These are phyloP conservation scores for Cyphomyrus plagiostoma DNA, from an alignment of 2,113 vertebrate species.

Conservation along the genomic window DNA sequence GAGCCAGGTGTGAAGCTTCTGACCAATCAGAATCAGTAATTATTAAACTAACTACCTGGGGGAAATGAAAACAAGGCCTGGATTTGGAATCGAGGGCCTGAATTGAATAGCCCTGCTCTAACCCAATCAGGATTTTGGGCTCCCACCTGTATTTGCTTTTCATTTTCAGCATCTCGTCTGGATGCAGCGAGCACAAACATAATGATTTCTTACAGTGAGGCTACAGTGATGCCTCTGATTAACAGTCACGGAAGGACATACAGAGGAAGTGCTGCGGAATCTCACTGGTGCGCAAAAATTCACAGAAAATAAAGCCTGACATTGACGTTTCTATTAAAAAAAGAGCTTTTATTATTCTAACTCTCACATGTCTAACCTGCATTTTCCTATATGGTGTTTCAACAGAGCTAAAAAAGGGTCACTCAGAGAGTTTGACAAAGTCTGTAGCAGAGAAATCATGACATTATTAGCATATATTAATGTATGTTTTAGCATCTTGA, in stretches of 20 bases:
- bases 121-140: slow-evolving; percentile 44
- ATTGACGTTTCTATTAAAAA: neutral
- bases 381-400: neutral
- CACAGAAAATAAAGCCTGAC: neutral
- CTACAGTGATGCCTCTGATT: neutral
- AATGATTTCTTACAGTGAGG: neutral
- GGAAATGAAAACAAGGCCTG: too few relatives aligned
- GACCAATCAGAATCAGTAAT: too few relatives aligned
- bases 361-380: neutral
- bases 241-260: neutral
- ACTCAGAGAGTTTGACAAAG: neutral
- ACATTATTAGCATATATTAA: neutral
- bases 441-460: neutral
- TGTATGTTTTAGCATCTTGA: neutral
- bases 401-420: neutral
- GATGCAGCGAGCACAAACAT: neutral
- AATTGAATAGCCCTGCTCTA: too few relatives aligned
- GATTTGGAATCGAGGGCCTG: too few relatives aligned
- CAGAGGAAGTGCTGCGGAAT: neutral
- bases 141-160: slow-evolving; percentile 21
- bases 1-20: too few relatives aligned
- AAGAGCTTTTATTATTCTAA: neutral
- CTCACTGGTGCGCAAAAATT: neutral
- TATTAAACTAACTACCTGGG: too few relatives aligned
- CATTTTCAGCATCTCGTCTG: neutral